Conservation (phyloP, 2,888 invertebrate genomes). For the Trichopoda pennipes region DNA sequence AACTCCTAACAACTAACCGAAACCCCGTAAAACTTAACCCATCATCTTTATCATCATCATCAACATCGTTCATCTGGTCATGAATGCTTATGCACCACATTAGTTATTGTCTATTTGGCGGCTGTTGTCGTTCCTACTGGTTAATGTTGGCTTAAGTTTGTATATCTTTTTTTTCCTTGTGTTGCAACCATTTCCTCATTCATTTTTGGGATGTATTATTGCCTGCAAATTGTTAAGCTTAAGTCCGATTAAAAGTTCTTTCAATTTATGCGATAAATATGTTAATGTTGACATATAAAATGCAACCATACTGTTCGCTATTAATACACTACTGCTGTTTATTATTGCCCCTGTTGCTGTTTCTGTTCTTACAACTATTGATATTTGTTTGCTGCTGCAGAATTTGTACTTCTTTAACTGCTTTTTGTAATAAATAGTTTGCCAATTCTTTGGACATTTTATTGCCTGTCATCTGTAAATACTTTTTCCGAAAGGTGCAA, state of each 20-base stretch:
- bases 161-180: conserved; percentile 13
- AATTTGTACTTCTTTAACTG: conserved; percentile 1
- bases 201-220: conserved; percentile 54
- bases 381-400: conserved; percentile 31
- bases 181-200: conserved; percentile 4
- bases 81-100: conserved; percentile 52
- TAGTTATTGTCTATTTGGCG: conserved; percentile 43
- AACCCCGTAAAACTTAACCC: conserved; percentile 25
- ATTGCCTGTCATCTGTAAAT: conserved; percentile 70
- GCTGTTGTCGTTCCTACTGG: conserved; percentile 42
- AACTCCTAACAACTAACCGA: conserved; percentile 1
- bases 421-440: conserved; percentile 58
- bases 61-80: conserved; percentile 63
- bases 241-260: conserved; percentile 69
- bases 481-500: conserved; percentile 68
- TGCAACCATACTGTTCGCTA: conserved; percentile 59
- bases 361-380: conserved; percentile 33
- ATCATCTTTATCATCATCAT: conserved; percentile 52
- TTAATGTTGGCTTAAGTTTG: conserved; percentile 35
- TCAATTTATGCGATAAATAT: conserved; percentile 70
- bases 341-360: conserved; percentile 13
- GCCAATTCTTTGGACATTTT: conserved; percentile 69
- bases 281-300: conserved; percentile 70
- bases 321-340: conserved; percentile 45
- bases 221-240: conserved; percentile 70